Conservation (phyloP, 92 coral and sea anemone genomes). For the Porites divaricata region DNA sequence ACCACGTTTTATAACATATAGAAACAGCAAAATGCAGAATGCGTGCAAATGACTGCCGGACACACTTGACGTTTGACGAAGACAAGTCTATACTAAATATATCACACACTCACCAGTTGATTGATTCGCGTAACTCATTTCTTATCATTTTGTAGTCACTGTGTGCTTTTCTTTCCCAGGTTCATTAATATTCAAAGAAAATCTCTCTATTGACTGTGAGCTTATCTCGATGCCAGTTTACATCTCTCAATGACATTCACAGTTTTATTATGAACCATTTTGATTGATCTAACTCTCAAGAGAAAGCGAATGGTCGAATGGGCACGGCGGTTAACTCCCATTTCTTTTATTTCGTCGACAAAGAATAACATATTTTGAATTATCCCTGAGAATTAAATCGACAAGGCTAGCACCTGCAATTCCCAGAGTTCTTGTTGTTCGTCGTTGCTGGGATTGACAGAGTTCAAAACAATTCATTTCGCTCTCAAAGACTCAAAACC, state of each 20-base stretch:
- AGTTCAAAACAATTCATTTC: slow-evolving; percentile 3
- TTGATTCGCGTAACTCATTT: not conserved
- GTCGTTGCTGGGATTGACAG: slow-evolving; percentile 22
- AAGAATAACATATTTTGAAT: slow-evolving; percentile 16
- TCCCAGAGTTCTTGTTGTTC: slow-evolving; percentile 30
- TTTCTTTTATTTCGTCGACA: slow-evolving; percentile 6
- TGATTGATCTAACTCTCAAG: not conserved
- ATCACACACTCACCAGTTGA: not conserved
- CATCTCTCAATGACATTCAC: no score
- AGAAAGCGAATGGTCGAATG: not conserved
- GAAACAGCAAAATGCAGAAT: not conserved
- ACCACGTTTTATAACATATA: not conserved
- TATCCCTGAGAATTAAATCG: slow-evolving; percentile 6
- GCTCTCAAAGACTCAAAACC: not conserved
- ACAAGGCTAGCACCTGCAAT: slow-evolving; percentile 30
- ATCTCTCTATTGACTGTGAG: not conserved
- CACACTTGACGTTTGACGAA: not conserved
- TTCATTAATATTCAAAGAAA: slow-evolving; percentile 2
- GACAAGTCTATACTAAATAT: not conserved
- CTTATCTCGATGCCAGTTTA: not conserved
- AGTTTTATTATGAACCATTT: not conserved
- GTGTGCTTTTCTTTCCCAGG: slow-evolving; percentile 8
- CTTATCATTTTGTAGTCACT: slow-evolving; percentile 1
- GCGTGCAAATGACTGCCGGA: not conserved
- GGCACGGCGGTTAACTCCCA: not conserved